phyloP scores from a whole-genome alignment of 2,797 vertebrate species.

The Trichosurus vulpecula region DNA sequence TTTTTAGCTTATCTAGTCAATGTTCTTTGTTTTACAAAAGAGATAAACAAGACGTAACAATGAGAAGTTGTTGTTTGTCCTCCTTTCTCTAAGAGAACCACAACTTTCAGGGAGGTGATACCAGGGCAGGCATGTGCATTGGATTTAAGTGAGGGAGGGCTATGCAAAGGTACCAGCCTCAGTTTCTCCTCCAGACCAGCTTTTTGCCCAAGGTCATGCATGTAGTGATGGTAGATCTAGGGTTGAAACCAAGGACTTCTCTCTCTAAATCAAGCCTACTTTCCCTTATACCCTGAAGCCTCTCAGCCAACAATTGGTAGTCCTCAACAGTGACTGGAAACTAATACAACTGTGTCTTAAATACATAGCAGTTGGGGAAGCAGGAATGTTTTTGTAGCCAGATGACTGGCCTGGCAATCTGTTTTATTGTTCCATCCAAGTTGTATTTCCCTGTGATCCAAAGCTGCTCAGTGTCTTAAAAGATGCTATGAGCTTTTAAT shows the following conservation, averaged over 20 bases:
- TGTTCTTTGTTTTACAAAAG: background rate
- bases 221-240: background rate
- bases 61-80: background rate
- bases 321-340: background rate
- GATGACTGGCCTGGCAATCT: conserved; percentile 9
- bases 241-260: background rate
- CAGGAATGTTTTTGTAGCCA: background rate
- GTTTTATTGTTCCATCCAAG: background rate
- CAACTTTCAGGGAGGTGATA: too few relatives aligned
- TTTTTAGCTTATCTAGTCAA: background rate
- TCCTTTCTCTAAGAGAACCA: too few relatives aligned
- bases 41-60: background rate
- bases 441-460: background rate
- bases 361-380: background rate
- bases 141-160: too few relatives aligned
- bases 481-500: background rate
- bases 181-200: background rate
- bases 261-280: background rate
- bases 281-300: background rate
- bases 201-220: background rate
- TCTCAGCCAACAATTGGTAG: background rate
- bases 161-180: too few relatives aligned
- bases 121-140: too few relatives aligned
- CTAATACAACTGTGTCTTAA: background rate
- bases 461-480: background rate